A percentile compares a stretch with the other conserved stretches of the same genome.
Conservation (phyloP, 1,140 invertebrate genomes). For the Drosophila carrolli region DNA sequence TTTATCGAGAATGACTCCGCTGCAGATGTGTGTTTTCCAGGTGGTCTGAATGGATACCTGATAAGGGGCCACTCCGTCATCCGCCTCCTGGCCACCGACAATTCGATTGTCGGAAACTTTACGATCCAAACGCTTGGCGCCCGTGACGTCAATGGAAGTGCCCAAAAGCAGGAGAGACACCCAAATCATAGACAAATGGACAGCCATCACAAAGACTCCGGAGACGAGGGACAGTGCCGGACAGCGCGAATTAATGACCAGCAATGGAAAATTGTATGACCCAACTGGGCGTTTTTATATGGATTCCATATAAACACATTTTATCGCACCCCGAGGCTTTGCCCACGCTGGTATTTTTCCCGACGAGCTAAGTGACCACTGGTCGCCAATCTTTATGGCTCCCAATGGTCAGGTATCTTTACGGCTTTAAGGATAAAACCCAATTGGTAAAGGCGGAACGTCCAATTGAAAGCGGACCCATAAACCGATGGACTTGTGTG, state of each 20-base stretch:
- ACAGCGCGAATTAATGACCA: conserved; percentile 64
- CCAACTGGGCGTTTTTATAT: conserved; percentile 70
- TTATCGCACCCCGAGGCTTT: conserved; percentile 46
- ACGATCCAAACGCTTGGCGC: conserved; percentile 57
- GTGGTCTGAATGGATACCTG: conserved; percentile 83
- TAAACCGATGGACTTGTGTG: conserved; percentile 20
- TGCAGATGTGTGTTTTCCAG: conserved; percentile 80
- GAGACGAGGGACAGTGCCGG: conserved; percentile 17
- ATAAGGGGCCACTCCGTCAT: conserved; percentile 84
- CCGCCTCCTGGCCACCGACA: conserved; percentile 83
- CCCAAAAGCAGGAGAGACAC: conserved; percentile 42
- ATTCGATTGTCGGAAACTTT: conserved; percentile 57
- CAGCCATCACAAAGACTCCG: conserved; percentile 13
- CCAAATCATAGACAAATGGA: conserved; percentile 8
- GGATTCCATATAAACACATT: conserved; percentile 39
- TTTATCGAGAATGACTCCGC: conserved; percentile 74
- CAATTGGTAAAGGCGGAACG: conserved; percentile 25
- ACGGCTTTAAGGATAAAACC: conserved; percentile 47
- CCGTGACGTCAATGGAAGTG: conserved; percentile 67
- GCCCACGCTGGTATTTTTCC: conserved; percentile 9
- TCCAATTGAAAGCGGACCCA: conserved; percentile 18
- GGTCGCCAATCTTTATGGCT: conserved; percentile 52
- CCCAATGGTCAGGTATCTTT: conserved; percentile 24
- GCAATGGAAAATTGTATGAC: conserved; percentile 60
- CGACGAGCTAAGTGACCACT: conserved; percentile 24